Conservation (phyloP, 2,888 invertebrate genomes). For the Ochlodes sylvanus region DNA sequence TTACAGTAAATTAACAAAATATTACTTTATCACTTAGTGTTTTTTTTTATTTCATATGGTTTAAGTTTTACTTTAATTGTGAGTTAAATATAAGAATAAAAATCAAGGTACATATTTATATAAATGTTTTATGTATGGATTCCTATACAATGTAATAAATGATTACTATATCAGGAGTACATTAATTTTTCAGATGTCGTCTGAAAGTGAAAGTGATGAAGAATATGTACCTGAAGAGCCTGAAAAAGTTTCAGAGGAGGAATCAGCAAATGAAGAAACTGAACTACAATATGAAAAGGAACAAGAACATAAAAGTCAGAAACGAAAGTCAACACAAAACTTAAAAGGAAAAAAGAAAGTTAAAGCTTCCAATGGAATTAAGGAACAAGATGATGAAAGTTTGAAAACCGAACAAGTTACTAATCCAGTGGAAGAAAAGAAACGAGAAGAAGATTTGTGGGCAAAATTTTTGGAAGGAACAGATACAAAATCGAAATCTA, state of each 20-base stretch:
- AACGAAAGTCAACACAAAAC: slow-evolving; percentile 60
- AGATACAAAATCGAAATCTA: slow-evolving; percentile 70
- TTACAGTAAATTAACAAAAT: slow-evolving; percentile 5
- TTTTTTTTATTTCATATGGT: neutral
- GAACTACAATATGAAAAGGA: slow-evolving; percentile 83
- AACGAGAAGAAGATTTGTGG: slow-evolving; percentile 91
- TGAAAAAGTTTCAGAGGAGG: slow-evolving; percentile 88
- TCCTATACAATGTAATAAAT: too few species aligned
- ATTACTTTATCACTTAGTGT: neutral
- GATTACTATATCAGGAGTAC: too few species aligned
- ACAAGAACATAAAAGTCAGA: slow-evolving; percentile 63
- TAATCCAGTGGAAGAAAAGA: slow-evolving; percentile 87
- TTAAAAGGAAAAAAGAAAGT: slow-evolving; percentile 61
- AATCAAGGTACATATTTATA: neutral
- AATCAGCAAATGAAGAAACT: slow-evolving; percentile 87
- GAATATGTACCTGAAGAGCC: slow-evolving; percentile 90
- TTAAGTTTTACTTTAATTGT: too few species aligned
- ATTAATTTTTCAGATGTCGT: slow-evolving; percentile 74
- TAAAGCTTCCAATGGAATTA: slow-evolving; percentile 52
- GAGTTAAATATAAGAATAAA: neutral
- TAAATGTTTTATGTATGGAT: too few species aligned
- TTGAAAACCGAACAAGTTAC: slow-evolving; percentile 54
- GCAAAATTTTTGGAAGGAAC: slow-evolving; percentile 91
- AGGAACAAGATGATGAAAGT: slow-evolving; percentile 56
- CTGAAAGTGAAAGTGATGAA: slow-evolving; percentile 92